Base-by-base conservation (phyloP, 2,888 invertebrate species). In the Philonicus albiceps region DNA sequence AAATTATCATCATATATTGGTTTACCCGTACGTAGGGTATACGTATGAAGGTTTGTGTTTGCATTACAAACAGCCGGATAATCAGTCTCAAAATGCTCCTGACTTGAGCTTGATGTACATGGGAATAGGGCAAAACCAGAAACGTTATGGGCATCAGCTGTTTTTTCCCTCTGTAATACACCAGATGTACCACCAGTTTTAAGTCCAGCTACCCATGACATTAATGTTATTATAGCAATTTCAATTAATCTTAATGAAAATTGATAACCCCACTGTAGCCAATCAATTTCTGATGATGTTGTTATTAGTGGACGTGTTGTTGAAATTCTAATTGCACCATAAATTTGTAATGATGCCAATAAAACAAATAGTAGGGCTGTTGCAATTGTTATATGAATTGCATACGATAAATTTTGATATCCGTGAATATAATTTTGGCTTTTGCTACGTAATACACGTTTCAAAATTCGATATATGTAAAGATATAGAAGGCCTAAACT, bases 241-340 rank as follows among this genome's bases (percentile, higher is more conserved):
- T 98, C 98, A 85, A 97, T 94, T 6, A 97, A 93, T 34, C 98
- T 94, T 84, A 97, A 94, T 0, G 96, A 96, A 90, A 97, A 95
- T 90, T 98, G 97, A 93, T 97, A 98, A 27, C 96, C 96, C 97
- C 97, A 98, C 93, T 98, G 96, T 3, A 97, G 93, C 98, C 98
- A 98, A 88, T 96, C 95, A 89, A 95, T 95, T 89, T 95, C 95
- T 0, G 90, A 89, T 93, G 93, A 86, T 92, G 92, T 88, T 91
- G 92, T 84, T 19, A 90, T 90, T n/a, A 90, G 74, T 0, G 90
- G 90, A 3, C 91, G 90, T 3, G 90, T 89, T 88, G 91, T 92
- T 90, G 93, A 93, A 73, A 96, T 94, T 78, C 94, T 95, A 89
- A 96, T 94, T 78, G 96, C 93, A 1, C 96, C 97, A 91, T 97